Conservation (phyloP, 2,113 vertebrate genomes). For the Penelope pileata region DNA sequence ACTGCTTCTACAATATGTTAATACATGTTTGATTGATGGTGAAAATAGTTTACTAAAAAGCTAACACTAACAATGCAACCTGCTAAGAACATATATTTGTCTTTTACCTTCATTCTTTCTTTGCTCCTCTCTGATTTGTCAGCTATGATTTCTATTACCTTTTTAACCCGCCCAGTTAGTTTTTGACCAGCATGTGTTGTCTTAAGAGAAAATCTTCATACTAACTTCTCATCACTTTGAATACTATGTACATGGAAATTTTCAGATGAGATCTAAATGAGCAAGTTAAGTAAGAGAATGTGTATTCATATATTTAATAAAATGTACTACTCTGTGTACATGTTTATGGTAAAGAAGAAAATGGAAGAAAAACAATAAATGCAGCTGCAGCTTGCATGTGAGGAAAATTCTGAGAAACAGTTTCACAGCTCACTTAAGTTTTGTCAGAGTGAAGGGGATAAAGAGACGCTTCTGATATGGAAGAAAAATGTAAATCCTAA, state of each 20-base stretch:
- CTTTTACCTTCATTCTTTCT: background rate
- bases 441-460: background rate
- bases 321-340: background rate
- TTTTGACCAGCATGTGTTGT: background rate
- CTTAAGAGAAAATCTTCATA: background rate
- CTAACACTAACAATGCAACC: background rate
- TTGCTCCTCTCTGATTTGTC: background rate
- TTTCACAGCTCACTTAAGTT: background rate
- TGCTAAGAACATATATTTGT: background rate
- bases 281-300: background rate
- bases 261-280: background rate
- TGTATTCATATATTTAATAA: background rate
- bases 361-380: background rate
- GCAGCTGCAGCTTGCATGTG: background rate
- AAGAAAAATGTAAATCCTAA: constrained; percentile 23
- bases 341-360: background rate
- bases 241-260: background rate
- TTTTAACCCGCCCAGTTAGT: background rate
- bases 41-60: background rate
- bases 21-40: background rate
- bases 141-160: background rate
- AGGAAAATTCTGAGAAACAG: constrained; percentile 3
- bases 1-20: background rate
- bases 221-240: background rate
- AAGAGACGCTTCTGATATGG: background rate